phyloP scores from a whole-genome alignment of 2,888 invertebrate species.

The Andrena bucephala region DNA sequence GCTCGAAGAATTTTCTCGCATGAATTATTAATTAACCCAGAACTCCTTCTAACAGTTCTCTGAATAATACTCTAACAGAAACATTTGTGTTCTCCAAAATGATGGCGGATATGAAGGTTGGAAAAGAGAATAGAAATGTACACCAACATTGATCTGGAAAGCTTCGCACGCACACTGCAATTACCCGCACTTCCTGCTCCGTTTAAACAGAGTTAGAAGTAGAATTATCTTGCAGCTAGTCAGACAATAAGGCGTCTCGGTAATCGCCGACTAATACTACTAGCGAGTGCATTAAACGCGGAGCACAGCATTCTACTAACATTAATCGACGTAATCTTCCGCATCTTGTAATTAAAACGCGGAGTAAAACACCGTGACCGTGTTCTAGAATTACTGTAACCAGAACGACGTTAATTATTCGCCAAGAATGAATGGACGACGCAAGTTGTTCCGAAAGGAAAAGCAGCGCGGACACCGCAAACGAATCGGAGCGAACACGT shows the following conservation, averaged over 20 bases:
- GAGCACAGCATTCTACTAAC: background rate
- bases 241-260: constrained; percentile 8
- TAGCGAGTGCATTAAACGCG: constrained; percentile 11
- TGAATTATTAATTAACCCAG: too few relatives aligned
- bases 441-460: background rate
- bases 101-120: too few relatives aligned
- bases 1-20: background rate
- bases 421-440: background rate
- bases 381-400: background rate
- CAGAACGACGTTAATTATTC: background rate
- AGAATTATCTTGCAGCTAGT: constrained; percentile 20
- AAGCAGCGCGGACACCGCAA: background rate
- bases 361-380: background rate
- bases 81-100: too few relatives aligned
- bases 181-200: background rate
- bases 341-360: background rate
- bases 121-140: too few relatives aligned
- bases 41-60: too few relatives aligned
- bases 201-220: constrained; percentile 8
- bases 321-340: constrained; percentile 22
- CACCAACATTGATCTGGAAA: background rate
- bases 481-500: background rate
- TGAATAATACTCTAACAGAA: too few relatives aligned
- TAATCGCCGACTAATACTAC: constrained; percentile 31
- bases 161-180: background rate